Evolutionary conservation across 2,888 invertebrate species (phyloP), one percentile per base, ranked within the genome.

Genomic region (Chrysomela aeneicollis): DNA sequence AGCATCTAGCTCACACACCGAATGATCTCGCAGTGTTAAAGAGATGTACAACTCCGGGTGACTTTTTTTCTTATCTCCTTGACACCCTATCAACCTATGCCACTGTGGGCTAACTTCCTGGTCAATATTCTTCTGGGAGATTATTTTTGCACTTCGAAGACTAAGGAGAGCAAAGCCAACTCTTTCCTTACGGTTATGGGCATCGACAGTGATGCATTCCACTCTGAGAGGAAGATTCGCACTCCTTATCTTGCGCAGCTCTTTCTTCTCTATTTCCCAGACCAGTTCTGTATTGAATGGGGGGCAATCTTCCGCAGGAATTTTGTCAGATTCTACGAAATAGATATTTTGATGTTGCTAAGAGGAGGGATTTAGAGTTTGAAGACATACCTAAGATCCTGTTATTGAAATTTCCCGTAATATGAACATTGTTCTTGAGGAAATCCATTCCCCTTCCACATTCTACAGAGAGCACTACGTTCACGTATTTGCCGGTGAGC

Each of bases 191-290:
- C 84, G 81, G 54, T 86, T 86, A 51, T 86, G 85, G 0, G 86
- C 84, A 42, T 85, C 84, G 53, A 85, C 82, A 22, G 86, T 84
- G 71, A 84, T 88, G 65, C 90, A 90, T 78, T 92, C 91, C 50
- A 93, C 82, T 79, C 92, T 90, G 22, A 93, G 84, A 0, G 92
- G 91, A 0, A 89, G 87, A 83, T 92, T 92, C 57, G 89, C 89
- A 0, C 89, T 88, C 74, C 92, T 84, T 73, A 92, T 86, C 79
- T 91, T 92, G 74, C 92, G 86, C 71, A 92, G 85, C 64, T 87
- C 86, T 72, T 87, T 86, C 81, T 90, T 90, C 72, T 91, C 90
- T 1, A 90, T 89, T 80, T 92, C 92, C 93, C 93, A 93, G 57
- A 92, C 88, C 61, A 93, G 86, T 78, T 92, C 91, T 19, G 89